Conservation (phyloP, 2,797 vertebrate species). For the Potorous gilbertii region DNA sequence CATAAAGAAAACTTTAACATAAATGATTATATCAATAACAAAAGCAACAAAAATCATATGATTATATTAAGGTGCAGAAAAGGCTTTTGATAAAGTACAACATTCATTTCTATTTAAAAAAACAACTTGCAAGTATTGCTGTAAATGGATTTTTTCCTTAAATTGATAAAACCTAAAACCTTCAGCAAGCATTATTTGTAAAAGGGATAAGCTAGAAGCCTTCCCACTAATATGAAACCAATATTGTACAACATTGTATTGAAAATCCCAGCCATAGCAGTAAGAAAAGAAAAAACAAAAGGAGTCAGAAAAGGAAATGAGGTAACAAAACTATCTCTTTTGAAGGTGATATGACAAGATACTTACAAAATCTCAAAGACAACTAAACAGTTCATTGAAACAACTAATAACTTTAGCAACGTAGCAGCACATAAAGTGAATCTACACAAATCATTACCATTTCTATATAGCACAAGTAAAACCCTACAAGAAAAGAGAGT, state of each 20-base stretch:
- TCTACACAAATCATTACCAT: neutral
- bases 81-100: neutral
- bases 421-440: neutral
- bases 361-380: neutral
- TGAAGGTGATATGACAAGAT: neutral
- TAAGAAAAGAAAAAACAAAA: neutral
- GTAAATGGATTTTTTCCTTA: neutral
- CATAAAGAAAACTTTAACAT: neutral
- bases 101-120: neutral
- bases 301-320: neutral
- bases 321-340: neutral
- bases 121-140: neutral
- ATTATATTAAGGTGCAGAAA: neutral
- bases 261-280: neutral
- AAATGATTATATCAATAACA: neutral
- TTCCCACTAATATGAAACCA: neutral
- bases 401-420: neutral
- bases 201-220: neutral
- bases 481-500: neutral
- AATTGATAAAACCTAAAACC: neutral
- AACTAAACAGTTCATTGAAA: neutral
- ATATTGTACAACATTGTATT: too few relatives aligned
- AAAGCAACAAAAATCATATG: neutral
- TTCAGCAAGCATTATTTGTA: neutral
- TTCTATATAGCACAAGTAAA: neutral